These are phyloP conservation scores for Sinopyrophorus schimmeli DNA, from an alignment of 2,888 invertebrate genomes.

Conservation along the genomic window DNA sequence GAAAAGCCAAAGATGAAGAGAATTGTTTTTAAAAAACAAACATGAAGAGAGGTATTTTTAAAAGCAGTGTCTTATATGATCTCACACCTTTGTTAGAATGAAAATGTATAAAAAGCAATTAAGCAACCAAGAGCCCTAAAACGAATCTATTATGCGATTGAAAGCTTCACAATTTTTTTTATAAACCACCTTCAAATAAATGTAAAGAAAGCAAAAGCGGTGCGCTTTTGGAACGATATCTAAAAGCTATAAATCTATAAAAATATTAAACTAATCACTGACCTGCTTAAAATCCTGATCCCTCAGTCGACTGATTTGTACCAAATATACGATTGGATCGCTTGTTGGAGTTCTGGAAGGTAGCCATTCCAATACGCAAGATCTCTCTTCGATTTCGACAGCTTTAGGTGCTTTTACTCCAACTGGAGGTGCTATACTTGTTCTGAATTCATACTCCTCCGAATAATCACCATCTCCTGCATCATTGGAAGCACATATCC, in stretches of 20 bases:
- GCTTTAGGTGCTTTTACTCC: constrained; percentile 74
- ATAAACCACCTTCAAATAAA: too few relatives aligned
- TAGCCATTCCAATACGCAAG: constrained; percentile 69
- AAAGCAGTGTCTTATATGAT: too few relatives aligned
- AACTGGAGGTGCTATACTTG: constrained; percentile 79
- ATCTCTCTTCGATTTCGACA: constrained; percentile 58
- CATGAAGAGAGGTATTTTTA: too few relatives aligned
- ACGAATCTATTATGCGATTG: too few relatives aligned
- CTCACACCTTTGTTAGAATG: too few relatives aligned
- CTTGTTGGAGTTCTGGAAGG: constrained; percentile 60
- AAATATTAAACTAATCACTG: constrained; percentile 17
- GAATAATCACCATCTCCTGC: constrained; percentile 81
- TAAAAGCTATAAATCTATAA: background rate
- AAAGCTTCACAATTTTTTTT: too few relatives aligned
- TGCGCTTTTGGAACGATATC: too few relatives aligned
- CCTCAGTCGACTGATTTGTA: constrained; percentile 67
- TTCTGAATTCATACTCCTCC: constrained; percentile 68
- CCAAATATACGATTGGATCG: constrained; percentile 74
- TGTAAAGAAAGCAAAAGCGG: too few relatives aligned
- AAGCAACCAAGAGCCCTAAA: too few relatives aligned
- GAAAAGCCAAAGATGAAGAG: too few relatives aligned
- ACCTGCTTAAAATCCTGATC: constrained; percentile 69
- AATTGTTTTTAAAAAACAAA: too few relatives aligned
- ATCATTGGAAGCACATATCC: constrained; percentile 83
- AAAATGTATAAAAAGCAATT: too few relatives aligned